Conservation (phyloP, 2,797 vertebrate genomes). For the Chiroxiphia lanceolata region DNA sequence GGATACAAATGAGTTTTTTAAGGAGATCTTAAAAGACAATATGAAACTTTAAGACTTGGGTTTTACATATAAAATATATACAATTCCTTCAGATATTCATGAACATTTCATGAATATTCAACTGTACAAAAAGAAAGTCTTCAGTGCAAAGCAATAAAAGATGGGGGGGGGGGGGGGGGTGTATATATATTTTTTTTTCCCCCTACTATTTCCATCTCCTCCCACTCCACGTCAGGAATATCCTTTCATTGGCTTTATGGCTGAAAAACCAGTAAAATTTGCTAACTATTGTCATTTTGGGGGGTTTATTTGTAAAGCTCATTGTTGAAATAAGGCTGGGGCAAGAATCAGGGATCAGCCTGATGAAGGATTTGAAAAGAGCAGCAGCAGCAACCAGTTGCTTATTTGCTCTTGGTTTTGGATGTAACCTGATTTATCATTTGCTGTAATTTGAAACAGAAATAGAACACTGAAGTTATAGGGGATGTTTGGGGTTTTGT, state of each 20-base stretch:
- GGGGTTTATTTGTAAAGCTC: background rate
- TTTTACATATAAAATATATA: slow-evolving; percentile 6
- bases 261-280: slow-evolving; percentile 43
- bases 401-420: background rate
- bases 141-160: background rate
- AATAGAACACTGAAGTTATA: background rate
- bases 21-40: background rate
- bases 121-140: background rate
- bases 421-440: background rate
- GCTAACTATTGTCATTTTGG: background rate
- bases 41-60: background rate
- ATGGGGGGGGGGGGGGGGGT: background rate
- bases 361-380: background rate
- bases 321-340: background rate
- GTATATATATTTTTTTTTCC: background rate
- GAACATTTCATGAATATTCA: background rate
- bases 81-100: slow-evolving; percentile 30
- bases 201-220: background rate
- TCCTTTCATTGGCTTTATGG: slow-evolving; percentile 5
- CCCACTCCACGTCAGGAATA: background rate
- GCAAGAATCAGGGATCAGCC: background rate
- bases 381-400: background rate
- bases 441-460: background rate
- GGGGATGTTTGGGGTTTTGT: fast-evolving
- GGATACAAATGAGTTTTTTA: background rate